Percentiles rank a stretch among this genome's conserved stretches.
phyloP scores from a whole-genome alignment of 2,113 vertebrate species.

The Butastur rufipennis region DNA sequence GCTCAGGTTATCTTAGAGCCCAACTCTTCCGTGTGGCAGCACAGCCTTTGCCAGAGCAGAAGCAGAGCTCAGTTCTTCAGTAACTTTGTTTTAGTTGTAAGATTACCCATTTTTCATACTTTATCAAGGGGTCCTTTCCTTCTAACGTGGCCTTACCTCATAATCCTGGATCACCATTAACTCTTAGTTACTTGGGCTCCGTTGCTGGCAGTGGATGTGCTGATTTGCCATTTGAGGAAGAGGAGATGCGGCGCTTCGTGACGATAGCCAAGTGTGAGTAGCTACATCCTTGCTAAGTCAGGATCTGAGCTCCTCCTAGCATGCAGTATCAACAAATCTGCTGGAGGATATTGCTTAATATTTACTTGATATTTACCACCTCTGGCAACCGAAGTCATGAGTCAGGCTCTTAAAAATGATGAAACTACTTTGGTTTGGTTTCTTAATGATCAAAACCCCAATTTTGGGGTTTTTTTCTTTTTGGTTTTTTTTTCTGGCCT shows the following conservation, averaged over 20 bases:
- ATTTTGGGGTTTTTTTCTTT: not conserved
- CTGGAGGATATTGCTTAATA: not conserved
- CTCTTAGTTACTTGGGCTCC: not conserved
- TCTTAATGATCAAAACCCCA: not conserved
- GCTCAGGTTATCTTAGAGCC: accelerated
- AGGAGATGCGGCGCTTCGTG: not conserved
- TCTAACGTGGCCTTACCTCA: not conserved
- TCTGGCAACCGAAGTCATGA: not conserved
- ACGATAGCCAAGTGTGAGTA: not conserved
- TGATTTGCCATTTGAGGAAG: not conserved
- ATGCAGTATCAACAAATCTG: not conserved
- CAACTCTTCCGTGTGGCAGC: not conserved
- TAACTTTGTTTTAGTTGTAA: not conserved
- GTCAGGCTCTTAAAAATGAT: not conserved
- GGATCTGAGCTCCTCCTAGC: not conserved
- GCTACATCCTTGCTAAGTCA: not conserved
- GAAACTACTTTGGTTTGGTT: not conserved
- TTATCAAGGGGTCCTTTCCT: not conserved
- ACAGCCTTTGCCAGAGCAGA: not conserved
- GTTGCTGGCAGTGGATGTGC: not conserved
- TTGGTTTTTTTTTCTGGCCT: not conserved
- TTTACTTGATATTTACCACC: not conserved
- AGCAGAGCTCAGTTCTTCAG: not conserved
- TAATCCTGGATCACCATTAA: not conserved
- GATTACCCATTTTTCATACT: not conserved